phyloP scores from a whole-genome alignment of 1,140 invertebrate species.

The Drosophila varians region DNA sequence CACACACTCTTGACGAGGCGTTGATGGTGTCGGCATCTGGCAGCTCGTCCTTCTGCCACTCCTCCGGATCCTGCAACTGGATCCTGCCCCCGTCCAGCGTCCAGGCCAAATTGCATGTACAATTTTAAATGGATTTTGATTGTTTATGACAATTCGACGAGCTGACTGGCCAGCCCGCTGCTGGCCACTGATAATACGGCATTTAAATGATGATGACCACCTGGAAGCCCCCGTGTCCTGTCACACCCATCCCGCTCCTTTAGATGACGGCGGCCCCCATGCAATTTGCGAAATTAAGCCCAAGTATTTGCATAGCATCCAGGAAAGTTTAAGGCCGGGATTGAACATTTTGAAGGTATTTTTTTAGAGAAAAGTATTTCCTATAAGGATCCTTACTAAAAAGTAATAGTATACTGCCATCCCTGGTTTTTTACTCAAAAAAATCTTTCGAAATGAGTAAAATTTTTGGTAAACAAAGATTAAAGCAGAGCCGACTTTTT shows the following conservation, averaged over 20 bases:
- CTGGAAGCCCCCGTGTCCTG: constrained; percentile 6
- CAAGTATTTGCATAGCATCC: constrained; percentile 14
- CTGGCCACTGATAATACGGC: constrained; percentile 74
- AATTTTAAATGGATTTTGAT: constrained; percentile 82
- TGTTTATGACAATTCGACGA: constrained; percentile 79
- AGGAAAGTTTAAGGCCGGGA: not conserved
- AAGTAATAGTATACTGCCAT: too few species aligned
- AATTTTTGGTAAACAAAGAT: not conserved
- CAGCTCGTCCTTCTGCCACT: constrained; percentile 18
- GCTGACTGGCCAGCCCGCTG: constrained; percentile 67
- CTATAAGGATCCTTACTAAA: too few species aligned
- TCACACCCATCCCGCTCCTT: not conserved
- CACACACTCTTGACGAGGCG: constrained; percentile 56
- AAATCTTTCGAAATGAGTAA: constrained; percentile 2
- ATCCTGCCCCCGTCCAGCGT: not conserved
- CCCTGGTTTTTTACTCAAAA: constrained; percentile 1
- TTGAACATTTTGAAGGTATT: too few species aligned
- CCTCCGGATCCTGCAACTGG: not conserved
- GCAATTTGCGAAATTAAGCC: constrained; percentile 41
- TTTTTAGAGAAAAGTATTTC: too few species aligned
- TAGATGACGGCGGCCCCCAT: constrained; percentile 5
- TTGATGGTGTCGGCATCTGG: constrained; percentile 58
- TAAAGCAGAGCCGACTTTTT: not conserved
- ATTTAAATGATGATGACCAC: constrained; percentile 69
- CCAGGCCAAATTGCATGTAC: constrained; percentile 74